Evolutionary conservation across 2,797 vertebrate species (phyloP), one percentile per base, ranked within the genome.

Genomic region (Carapus acus): DNA sequence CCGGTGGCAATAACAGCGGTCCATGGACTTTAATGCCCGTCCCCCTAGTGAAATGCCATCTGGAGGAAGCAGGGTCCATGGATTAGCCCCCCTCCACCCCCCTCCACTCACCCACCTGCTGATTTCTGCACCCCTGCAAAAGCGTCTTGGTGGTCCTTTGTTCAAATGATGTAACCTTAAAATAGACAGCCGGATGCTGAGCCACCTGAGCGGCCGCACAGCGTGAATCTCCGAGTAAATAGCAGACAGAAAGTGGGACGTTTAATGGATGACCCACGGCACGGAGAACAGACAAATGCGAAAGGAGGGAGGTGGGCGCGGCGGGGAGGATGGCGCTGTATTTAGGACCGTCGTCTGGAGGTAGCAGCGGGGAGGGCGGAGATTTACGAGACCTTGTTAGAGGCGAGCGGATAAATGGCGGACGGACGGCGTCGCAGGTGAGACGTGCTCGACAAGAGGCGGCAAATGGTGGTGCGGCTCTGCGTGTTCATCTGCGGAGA

Each of bases 41-140:
- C n/a, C 54, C 52, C 50, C 65, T 58, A 44, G 61, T 77, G 62
- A 83, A 81, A 76, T 64, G 61, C 65, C 78, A 81, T 82, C 76
- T 79, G 73, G 74, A 76, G 61, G 53, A 70, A 53, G 62, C 49
- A 33, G 61, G 58, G 64, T 39, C 65, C 51, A 38, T 55, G 73
- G 59, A 81, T 81, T 73, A n/a, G n/a, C n/a, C n/a, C n/a, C n/a
- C n/a, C n/a, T n/a, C n/a, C n/a, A n/a, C n/a, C n/a, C n/a, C n/a
- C n/a, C n/a, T n/a, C n/a, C n/a, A n/a, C n/a, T n/a, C n/a, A 71
- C 79, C 75, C 72, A 72, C 76, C 44, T 11, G 38, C 36, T 27
- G 11, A 56, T n/a, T 80, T 62, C 70, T 72, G 46, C 55, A 55
- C 21, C 54, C 56, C 9, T 36, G n/a, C 22, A 37, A 29, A 48